A percentile compares a stretch with the other conserved stretches of the same genome.
phyloP scores from a whole-genome alignment of 2,888 invertebrate genomes.

The Microctonus brassicae region DNA sequence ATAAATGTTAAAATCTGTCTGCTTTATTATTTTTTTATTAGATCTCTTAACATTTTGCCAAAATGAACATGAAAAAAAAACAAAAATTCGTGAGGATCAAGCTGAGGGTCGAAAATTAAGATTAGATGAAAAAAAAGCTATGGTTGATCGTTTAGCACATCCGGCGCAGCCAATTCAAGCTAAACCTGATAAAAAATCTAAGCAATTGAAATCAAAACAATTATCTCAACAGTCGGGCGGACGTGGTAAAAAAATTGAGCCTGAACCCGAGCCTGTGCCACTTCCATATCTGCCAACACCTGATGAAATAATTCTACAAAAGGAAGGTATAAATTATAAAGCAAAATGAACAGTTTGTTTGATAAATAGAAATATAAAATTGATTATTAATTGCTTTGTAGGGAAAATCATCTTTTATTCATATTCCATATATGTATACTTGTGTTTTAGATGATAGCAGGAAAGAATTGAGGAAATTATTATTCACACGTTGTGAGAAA shows the following conservation, averaged over 20 bases:
- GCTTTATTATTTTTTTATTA: slow-evolving; percentile 51
- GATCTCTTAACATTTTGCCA: slow-evolving; percentile 71
- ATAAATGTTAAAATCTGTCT: background rate
- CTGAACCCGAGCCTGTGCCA: slow-evolving; percentile 68
- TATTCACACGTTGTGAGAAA: slow-evolving; percentile 60
- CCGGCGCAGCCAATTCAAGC: slow-evolving; percentile 55
- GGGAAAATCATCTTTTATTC: background rate
- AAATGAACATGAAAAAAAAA: slow-evolving; percentile 68
- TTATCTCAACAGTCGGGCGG: slow-evolving; percentile 4
- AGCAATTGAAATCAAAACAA: slow-evolving; percentile 40
- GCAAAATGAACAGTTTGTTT: background rate
- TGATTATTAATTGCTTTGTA: background rate
- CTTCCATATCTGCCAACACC: slow-evolving; percentile 66
- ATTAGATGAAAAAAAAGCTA: slow-evolving; percentile 68
- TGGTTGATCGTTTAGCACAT: slow-evolving; percentile 68
- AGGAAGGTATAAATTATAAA: slow-evolving; percentile 53
- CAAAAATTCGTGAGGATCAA: slow-evolving; percentile 70
- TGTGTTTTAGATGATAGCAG: slow-evolving; percentile 67
- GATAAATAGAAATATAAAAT: no score
- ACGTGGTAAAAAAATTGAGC: slow-evolving; percentile 58
- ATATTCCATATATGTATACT: background rate
- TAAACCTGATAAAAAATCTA: slow-evolving; percentile 45
- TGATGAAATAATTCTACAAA: slow-evolving; percentile 55
- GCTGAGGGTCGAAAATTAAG: slow-evolving; percentile 69
- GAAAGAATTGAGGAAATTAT: slow-evolving; percentile 53